Percentiles rank a stretch among this genome's conserved stretches.
phyloP scores from a whole-genome alignment of 92 coral and sea anemone genomes.

The Plumapathes pennacea region DNA sequence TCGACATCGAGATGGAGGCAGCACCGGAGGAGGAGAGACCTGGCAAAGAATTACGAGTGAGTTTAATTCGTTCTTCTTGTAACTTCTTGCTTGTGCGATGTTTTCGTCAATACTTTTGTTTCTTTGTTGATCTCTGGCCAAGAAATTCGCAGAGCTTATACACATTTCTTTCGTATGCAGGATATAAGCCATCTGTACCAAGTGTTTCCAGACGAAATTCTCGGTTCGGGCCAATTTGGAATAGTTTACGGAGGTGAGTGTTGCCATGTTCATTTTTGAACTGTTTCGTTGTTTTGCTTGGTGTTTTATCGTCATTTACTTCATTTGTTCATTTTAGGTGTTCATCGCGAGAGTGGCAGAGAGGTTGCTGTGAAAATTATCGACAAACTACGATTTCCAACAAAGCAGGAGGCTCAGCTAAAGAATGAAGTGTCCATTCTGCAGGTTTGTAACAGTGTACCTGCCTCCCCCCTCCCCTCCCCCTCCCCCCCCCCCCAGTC shows the following conservation, averaged over 20 bases:
- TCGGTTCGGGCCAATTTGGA: conserved; percentile 99
- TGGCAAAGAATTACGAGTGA: too few species aligned
- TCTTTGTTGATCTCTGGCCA: not conserved
- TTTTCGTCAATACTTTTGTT: not conserved
- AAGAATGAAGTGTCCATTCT: conserved; percentile 97
- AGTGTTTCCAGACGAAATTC: conserved; percentile 98
- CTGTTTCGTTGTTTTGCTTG: not conserved
- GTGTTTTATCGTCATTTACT: not conserved
- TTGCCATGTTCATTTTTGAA: not conserved
- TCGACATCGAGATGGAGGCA: conserved; percentile 65
- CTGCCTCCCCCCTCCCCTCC: too few species aligned
- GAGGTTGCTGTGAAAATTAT: conserved; percentile 97
- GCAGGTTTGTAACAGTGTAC: conserved; percentile 57
- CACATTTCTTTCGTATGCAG: conserved; percentile 40
- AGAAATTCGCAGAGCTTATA: too few species aligned
- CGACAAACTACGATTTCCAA: conserved; percentile 95
- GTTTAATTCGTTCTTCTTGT: too few species aligned
- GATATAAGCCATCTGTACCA: conserved; percentile 94
- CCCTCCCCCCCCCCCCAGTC: not conserved
- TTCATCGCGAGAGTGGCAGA: conserved; percentile 96
- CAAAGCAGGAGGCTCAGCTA: conserved; percentile 96
- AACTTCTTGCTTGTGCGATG: too few species aligned
- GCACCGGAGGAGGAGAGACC: conserved; percentile 46
- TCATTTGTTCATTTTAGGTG: conserved; percentile 49
- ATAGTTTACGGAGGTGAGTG: conserved; percentile 94